Percentiles rank a stretch among this genome's conserved stretches.
Conservation (phyloP, 2,888 invertebrate species). For the Caenorhabditis doughertyi region DNA sequence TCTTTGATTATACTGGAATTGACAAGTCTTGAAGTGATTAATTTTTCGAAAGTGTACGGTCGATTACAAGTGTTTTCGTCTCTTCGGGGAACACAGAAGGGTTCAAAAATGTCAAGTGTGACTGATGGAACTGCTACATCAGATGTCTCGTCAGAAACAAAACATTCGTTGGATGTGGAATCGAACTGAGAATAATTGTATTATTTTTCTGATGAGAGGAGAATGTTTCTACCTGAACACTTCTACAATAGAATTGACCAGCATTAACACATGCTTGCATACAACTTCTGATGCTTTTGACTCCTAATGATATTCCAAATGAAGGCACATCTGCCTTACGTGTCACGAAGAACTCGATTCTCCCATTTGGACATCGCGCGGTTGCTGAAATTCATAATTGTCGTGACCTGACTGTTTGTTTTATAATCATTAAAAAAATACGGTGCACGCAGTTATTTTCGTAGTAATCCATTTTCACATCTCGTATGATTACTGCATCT, state of each 20-base stretch:
- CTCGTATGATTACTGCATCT: constrained; percentile 49
- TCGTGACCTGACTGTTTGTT: background rate
- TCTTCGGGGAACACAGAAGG: constrained; percentile 75
- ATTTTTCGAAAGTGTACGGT: constrained; percentile 74
- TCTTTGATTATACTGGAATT: constrained; percentile 46
- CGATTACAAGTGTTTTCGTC: constrained; percentile 74
- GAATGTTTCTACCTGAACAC: constrained; percentile 65
- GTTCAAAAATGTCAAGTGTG: constrained; percentile 79
- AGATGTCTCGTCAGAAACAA: constrained; percentile 76
- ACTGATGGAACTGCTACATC: constrained; percentile 73
- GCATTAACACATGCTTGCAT: constrained; percentile 78
- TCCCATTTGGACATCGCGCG: constrained; percentile 51
- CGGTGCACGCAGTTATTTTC: constrained; percentile 85
- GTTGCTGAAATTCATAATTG: constrained; percentile 40
- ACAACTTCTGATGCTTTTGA: constrained; percentile 74
- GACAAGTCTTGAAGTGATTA: constrained; percentile 62
- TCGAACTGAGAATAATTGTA: constrained; percentile 71
- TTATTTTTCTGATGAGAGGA: constrained; percentile 57
- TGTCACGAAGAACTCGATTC: constrained; percentile 78
- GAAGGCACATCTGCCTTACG: constrained; percentile 73
- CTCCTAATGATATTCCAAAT: constrained; percentile 69
- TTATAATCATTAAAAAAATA: constrained; percentile 74
- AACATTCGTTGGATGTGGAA: constrained; percentile 75
- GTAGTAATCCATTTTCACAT: constrained; percentile 84
- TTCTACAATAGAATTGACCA: constrained; percentile 75